Evolutionary conservation across 2,113 vertebrate genomes (phyloP), one percentile per base, ranked within the genome.

Genomic region (Hyaena hyaena): DNA sequence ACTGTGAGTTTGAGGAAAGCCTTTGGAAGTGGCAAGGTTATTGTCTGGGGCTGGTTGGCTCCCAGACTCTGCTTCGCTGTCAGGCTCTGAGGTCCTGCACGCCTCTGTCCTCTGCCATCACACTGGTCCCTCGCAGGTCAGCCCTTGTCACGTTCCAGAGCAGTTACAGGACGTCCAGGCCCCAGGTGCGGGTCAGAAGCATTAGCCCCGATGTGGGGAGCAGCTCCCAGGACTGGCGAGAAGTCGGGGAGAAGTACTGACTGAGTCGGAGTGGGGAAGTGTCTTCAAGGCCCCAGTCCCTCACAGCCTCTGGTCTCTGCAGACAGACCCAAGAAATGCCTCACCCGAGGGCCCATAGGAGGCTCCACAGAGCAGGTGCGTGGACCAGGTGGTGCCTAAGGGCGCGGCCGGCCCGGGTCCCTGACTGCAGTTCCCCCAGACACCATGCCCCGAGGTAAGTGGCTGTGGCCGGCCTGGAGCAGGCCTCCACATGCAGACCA

Each of bases 251-350:
- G 19, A n/a, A 15, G 33, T 15, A 14, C 79, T 4, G 11, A 81
- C 1, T 9, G 19, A 61, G 53, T 55, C 53, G 11, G 77, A 21
- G 31, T 1, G 31, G 48, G 77, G 77, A 33, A 11, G 48, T 19
- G 10, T 53, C 77, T 23, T 53, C 48, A 55, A 19, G 31, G 77
- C 77, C 77, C 50, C 6, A 0, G 50, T 2, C 21, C 17, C 68
- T 21, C 33, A 4, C 16, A 71, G 69, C 69, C 69, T 73, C 26
- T 9, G 48, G n/a, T 16, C 79, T 39, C 21, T 9, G 53, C n/a
- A 2, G 11, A 5, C 17, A 7, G 4, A 2, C n/a, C 21, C 1
- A 12, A 58, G 50, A 58, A 24, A 14, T 0, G 50, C 21, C 19
- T 58, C n/a, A 23, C 23, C 33, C 0, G 0, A n/a, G 48, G 31